Evolutionary conservation across 2,888 invertebrate species (phyloP).

Genomic region (Petrolisthes manimaculis): DNA sequence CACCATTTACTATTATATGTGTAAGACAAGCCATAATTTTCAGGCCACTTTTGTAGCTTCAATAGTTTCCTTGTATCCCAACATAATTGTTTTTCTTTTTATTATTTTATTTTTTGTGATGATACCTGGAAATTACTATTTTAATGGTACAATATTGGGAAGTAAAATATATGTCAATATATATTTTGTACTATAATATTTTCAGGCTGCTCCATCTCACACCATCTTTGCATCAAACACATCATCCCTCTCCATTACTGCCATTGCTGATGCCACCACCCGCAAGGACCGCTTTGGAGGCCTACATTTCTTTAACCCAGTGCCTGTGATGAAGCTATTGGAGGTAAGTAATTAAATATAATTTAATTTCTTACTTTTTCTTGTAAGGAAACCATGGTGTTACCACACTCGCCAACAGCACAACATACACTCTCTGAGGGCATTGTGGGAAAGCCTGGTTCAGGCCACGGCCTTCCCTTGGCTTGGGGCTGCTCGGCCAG

Average conservation of each 20-base stretch:
- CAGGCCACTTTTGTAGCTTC: too few relatives aligned
- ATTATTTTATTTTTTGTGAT: too few relatives aligned
- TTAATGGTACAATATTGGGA: too few relatives aligned
- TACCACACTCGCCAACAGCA: too few relatives aligned
- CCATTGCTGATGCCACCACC: conserved; percentile 82
- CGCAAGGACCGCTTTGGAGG: conserved; percentile 82
- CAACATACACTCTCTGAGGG: too few relatives aligned
- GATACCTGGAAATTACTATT: too few relatives aligned
- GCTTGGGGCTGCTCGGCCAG: too few relatives aligned
- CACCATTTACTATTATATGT: too few relatives aligned
- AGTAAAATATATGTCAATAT: too few relatives aligned
- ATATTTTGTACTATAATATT: not conserved
- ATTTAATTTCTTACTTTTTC: not conserved
- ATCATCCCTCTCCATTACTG: conserved; percentile 85
- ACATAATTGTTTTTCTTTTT: not conserved
- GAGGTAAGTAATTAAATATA: conserved; percentile 73
- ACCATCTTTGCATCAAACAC: conserved; percentile 91
- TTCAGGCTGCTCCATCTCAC: conserved; percentile 77
- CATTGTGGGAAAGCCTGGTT: too few relatives aligned
- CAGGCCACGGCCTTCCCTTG: too few relatives aligned
- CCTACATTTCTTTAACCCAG: conserved; percentile 93
- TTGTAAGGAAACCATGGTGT: not conserved
- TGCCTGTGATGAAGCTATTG: conserved; percentile 88
- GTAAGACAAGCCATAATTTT: too few relatives aligned
- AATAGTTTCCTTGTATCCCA: not conserved